A percentile compares a stretch with the other conserved stretches of the same genome.
These are phyloP conservation scores for Pagrus major DNA, from an alignment of 2,113 vertebrate genomes.

Conservation along the genomic window DNA sequence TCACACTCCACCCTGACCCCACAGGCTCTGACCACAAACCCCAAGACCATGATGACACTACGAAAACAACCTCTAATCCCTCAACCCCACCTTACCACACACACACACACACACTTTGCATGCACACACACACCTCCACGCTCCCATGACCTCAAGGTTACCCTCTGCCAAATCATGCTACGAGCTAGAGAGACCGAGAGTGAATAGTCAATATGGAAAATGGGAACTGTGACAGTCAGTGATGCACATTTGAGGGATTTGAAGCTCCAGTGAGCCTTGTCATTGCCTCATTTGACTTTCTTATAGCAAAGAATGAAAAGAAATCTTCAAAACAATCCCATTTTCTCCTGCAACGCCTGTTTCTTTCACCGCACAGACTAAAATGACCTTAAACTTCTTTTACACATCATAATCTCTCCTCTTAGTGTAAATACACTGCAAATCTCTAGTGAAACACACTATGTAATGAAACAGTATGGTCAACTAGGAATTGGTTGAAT, in stretches of 20 bases:
- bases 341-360: background rate
- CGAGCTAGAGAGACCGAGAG: conserved; percentile 1
- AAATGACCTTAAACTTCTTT: background rate
- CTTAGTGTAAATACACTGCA: background rate
- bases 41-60: conserved; percentile 64
- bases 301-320: conserved; percentile 7
- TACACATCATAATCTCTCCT: conserved; percentile 4
- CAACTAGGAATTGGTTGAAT: no score
- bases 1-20: conserved; percentile 71
- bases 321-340: background rate
- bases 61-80: conserved; percentile 51
- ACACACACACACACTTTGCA: background rate
- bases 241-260: conserved; percentile 15
- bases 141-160: conserved; percentile 44
- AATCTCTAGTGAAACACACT: no score
- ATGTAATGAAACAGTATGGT: no score
- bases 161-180: conserved; percentile 45
- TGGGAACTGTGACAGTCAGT: conserved; percentile 29
- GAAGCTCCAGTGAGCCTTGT: conserved; percentile 10
- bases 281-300: conserved; percentile 34
- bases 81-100: conserved; percentile 42
- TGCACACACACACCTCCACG: background rate
- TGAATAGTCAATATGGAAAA: conserved; percentile 33
- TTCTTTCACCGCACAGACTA: background rate
- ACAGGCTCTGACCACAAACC: conserved; percentile 68